phyloP scores from a whole-genome alignment of 2,888 invertebrate genomes.

The Acheta domesticus region DNA sequence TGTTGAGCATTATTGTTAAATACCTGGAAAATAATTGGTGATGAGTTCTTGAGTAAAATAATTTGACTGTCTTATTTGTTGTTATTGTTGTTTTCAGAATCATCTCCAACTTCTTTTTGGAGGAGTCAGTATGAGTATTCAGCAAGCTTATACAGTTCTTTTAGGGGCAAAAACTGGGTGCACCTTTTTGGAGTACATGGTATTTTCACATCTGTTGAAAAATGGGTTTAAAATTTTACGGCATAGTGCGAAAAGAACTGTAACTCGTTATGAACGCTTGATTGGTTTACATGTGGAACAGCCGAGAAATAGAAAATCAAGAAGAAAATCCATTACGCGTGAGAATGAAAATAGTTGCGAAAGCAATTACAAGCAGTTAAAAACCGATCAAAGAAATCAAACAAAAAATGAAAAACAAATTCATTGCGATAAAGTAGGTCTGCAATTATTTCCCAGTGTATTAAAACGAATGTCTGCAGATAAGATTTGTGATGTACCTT shows the following conservation, averaged over 20 bases:
- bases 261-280: slow-evolving; percentile 26
- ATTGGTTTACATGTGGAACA: slow-evolving; percentile 24
- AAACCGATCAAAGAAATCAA: too few relatives aligned
- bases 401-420: too few relatives aligned
- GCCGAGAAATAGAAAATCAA: background rate
- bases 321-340: background rate
- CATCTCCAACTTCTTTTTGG: slow-evolving; percentile 57
- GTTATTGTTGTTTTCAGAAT: slow-evolving; percentile 55
- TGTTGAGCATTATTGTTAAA: too few relatives aligned
- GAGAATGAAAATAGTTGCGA: background rate
- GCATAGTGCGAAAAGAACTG: slow-evolving; percentile 42
- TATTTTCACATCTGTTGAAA: slow-evolving; percentile 57
- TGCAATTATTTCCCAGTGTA: too few relatives aligned
- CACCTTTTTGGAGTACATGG: slow-evolving; percentile 55
- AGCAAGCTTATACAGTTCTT: slow-evolving; percentile 61
- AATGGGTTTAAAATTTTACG: slow-evolving; percentile 57
- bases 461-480: too few relatives aligned
- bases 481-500: too few relatives aligned
- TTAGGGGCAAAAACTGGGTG: slow-evolving; percentile 45
- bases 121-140: slow-evolving; percentile 58
- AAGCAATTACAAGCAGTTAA: background rate
- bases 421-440: too few relatives aligned
- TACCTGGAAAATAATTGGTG: too few relatives aligned
- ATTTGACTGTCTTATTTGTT: background rate
- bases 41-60: too few relatives aligned